Conservation (phyloP, 2,113 vertebrate genomes). For the Brienomyrus brachyistius region DNA sequence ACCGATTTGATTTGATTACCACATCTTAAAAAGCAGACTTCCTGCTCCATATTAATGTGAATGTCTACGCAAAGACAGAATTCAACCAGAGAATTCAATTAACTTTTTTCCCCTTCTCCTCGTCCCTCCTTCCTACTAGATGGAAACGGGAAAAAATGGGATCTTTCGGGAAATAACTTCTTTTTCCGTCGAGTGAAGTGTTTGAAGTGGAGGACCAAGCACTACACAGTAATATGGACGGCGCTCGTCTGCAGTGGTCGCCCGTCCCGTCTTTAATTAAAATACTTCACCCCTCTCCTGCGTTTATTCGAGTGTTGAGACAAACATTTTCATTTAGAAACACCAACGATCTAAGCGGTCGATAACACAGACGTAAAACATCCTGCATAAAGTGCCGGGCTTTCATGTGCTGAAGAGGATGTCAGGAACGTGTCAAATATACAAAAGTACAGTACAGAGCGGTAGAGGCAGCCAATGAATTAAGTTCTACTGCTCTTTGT, state of each 20-base stretch:
- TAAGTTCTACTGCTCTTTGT: background rate
- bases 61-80: conserved; percentile 39
- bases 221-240: background rate
- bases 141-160: background rate
- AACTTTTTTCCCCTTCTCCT: conserved; percentile 35
- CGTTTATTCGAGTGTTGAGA: background rate
- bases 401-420: background rate
- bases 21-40: conserved; percentile 40
- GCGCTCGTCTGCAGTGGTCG: background rate
- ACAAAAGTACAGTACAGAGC: background rate
- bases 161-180: background rate
- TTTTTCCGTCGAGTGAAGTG: background rate
- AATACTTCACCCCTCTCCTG: background rate
- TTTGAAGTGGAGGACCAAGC: background rate
- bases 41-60: conserved; percentile 38
- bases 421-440: background rate
- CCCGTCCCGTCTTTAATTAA: background rate
- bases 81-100: conserved; percentile 59
- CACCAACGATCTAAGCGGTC: background rate
- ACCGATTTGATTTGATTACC: conserved; percentile 45
- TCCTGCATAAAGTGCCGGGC: background rate
- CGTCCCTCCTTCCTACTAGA: background rate
- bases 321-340: background rate
- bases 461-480: background rate
- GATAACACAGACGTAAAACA: background rate